These are phyloP conservation scores for Balearica regulorum DNA, from an alignment of 2,797 vertebrate genomes.

Conservation along the genomic window DNA sequence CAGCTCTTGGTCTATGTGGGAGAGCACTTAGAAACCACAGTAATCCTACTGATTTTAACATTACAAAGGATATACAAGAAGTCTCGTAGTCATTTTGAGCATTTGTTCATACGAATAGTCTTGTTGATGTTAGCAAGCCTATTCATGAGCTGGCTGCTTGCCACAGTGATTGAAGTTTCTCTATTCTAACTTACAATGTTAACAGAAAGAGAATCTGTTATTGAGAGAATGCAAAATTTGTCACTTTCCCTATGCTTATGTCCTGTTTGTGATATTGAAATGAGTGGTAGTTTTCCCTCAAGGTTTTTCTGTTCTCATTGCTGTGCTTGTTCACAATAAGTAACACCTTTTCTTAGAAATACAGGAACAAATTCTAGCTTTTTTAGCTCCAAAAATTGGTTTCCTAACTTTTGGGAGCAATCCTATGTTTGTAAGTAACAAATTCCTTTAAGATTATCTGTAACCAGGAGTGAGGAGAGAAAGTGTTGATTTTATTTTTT, in stretches of 20 bases:
- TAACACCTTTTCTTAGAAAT: not conserved
- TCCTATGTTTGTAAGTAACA: not conserved
- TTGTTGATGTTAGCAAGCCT: constrained; percentile 59
- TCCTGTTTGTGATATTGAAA: constrained; percentile 60
- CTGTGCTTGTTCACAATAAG: constrained; percentile 1
- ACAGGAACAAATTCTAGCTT: not conserved
- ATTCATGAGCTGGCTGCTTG: constrained; percentile 57
- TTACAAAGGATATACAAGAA: constrained; percentile 63
- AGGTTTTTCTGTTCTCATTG: constrained; percentile 10
- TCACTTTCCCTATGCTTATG: constrained; percentile 34
- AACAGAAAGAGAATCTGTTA: constrained; percentile 50
- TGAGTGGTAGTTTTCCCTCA: constrained; percentile 7
- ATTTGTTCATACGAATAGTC: constrained; percentile 62
- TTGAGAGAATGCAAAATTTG: constrained; percentile 56
- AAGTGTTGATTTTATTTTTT: not conserved
- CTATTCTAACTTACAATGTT: not conserved
- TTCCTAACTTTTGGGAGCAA: not conserved
- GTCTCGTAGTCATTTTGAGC: constrained; percentile 55
- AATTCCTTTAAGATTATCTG: not conserved
- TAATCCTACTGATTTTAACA: constrained; percentile 26
- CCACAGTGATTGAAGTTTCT: constrained; percentile 43
- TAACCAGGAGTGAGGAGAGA: not conserved
- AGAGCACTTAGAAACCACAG: constrained; percentile 11
- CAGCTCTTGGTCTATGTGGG: constrained; percentile 10
- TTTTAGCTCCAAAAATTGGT: not conserved